Conservation (phyloP, 2,113 vertebrate species). For the Alligator sinensis region DNA sequence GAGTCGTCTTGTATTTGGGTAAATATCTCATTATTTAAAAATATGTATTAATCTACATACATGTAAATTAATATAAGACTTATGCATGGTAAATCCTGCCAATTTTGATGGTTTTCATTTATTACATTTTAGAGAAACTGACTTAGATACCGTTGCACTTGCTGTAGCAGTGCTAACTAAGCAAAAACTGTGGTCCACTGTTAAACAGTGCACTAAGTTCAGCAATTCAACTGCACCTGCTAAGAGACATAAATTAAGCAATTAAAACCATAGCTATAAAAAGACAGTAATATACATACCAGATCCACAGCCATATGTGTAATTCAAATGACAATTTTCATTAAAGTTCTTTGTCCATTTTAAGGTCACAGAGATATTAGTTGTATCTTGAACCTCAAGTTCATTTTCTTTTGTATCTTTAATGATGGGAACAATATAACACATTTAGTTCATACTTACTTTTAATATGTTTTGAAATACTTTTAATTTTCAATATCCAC, state of each 20-base stretch:
- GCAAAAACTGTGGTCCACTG: not conserved
- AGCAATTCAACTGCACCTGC: not conserved
- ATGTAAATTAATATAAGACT: too few species aligned
- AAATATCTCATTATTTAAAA: too few species aligned
- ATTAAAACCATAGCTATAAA: too few species aligned
- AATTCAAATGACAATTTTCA: accelerated
- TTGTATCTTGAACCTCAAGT: accelerated
- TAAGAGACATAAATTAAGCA: not conserved
- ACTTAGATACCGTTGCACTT: too few species aligned
- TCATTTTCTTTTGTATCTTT: accelerated
- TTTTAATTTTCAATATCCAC: not conserved
- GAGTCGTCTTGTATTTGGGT: too few species aligned
- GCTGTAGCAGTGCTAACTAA: accelerated
- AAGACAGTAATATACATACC: not conserved
- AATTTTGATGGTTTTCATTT: too few species aligned
- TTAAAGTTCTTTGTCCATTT: accelerated
- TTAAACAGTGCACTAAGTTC: too few species aligned
- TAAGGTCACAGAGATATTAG: slow-evolving; percentile 11
- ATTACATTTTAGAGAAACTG: too few species aligned
- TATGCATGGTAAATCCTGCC: too few species aligned
- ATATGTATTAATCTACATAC: too few species aligned
- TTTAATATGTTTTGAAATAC: not conserved
- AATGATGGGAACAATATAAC: not conserved
- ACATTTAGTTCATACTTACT: not conserved
- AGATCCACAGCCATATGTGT: not conserved